Conservation (phyloP, 2,888 invertebrate genomes). For the Apamea sordens region DNA sequence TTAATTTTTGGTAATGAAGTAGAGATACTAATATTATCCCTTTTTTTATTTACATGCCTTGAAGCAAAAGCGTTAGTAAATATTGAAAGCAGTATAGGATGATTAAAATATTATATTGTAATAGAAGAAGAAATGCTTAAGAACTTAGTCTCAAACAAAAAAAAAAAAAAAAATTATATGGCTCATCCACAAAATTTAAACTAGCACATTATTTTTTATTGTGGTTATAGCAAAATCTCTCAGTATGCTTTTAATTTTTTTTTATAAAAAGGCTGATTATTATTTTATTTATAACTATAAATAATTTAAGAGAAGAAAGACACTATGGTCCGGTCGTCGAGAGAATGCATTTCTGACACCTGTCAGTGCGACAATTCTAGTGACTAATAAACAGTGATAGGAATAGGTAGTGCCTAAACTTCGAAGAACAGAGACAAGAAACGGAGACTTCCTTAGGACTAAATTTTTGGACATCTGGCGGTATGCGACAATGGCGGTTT, state of each 20-base stretch:
- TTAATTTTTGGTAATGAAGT: too few species aligned
- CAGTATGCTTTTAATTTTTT: background rate
- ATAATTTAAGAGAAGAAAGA: background rate
- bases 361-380: background rate
- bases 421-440: too few species aligned
- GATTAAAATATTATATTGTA: background rate
- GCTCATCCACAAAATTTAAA: background rate
- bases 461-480: too few species aligned
- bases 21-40: accelerated
- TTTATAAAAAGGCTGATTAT: background rate
- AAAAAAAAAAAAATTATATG: slow-evolving; percentile 2
- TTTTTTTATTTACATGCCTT: slow-evolving; percentile 19
- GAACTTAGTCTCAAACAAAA: background rate
- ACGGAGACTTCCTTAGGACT: too few species aligned
- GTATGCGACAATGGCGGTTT: too few species aligned
- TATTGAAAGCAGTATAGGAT: slow-evolving; percentile 32
- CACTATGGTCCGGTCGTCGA: background rate
- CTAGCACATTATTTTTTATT: background rate
- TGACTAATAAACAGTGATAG: too few species aligned
- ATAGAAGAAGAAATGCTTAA: background rate
- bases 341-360: background rate
- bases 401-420: too few species aligned
- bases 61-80: slow-evolving; percentile 43
- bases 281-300: background rate
- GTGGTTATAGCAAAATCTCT: background rate